phyloP scores from a whole-genome alignment of 2,113 vertebrate species.

The Phyllopteryx taeniolatus region DNA sequence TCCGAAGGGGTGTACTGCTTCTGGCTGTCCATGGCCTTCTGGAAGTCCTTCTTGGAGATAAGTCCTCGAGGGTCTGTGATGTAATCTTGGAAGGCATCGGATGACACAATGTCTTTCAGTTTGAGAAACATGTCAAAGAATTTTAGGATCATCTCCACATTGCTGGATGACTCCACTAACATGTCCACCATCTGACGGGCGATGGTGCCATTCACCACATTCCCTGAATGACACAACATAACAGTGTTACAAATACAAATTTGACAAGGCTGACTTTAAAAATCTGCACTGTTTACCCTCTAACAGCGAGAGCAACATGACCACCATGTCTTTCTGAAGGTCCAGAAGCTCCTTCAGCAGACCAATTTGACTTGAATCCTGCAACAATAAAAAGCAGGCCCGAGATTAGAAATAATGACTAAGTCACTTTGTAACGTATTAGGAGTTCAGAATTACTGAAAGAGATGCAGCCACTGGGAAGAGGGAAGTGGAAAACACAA shows the following conservation, averaged over 20 bases:
- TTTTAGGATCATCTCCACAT: slow-evolving; percentile 97
- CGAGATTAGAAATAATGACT: slow-evolving; percentile 34
- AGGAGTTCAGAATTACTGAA: not conserved
- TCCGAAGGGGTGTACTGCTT: slow-evolving; percentile 88
- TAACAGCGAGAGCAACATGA: slow-evolving; percentile 91
- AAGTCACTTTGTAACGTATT: slow-evolving; percentile 1
- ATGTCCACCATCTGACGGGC: slow-evolving; percentile 99
- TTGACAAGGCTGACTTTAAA: not conserved
- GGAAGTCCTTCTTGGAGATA: slow-evolving; percentile 98
- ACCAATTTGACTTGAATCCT: slow-evolving; percentile 94
- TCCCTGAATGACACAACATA: slow-evolving; percentile 71
- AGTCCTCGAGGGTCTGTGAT: slow-evolving; percentile 88
- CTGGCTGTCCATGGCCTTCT: slow-evolving; percentile 97
- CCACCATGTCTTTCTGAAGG: slow-evolving; percentile 97
- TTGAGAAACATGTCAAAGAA: slow-evolving; percentile 99
- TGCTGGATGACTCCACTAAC: slow-evolving; percentile 96
- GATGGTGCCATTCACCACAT: slow-evolving; percentile 93
- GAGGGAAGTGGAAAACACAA: slow-evolving; percentile 31
- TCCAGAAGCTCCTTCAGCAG: slow-evolving; percentile 93
- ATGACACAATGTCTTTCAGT: slow-evolving; percentile 92
- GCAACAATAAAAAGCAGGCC: slow-evolving; percentile 42
- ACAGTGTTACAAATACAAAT: slow-evolving; percentile 8
- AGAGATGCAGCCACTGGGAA: slow-evolving; percentile 35
- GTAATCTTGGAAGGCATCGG: slow-evolving; percentile 90
- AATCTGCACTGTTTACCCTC: slow-evolving; percentile 72